Conservation (phyloP, 2,113 vertebrate species). For the Setophaga petechia region DNA sequence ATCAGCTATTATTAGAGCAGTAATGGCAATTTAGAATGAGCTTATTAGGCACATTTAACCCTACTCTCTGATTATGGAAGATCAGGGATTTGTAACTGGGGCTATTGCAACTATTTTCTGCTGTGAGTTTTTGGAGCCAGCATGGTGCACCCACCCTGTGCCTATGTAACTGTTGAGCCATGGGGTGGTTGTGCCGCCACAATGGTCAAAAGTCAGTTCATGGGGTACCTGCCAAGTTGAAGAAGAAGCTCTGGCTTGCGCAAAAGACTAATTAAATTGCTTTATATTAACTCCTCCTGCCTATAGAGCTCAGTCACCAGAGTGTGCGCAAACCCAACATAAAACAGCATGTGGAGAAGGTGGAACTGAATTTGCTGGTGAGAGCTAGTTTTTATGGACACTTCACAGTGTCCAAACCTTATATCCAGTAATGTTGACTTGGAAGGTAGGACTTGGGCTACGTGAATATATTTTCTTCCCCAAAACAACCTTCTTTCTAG, state of each 20-base stretch:
- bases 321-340: background rate
- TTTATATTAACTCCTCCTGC: background rate
- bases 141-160: rapidly evolving
- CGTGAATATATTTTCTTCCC: background rate
- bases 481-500: background rate
- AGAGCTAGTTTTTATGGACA: background rate
- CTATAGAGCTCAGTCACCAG: background rate
- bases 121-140: background rate
- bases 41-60: background rate
- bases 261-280: background rate
- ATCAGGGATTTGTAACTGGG: background rate
- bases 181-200: background rate
- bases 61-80: background rate
- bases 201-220: background rate
- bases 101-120: background rate
- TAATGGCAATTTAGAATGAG: background rate
- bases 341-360: background rate
- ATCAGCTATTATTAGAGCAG: background rate
- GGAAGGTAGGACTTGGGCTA: background rate
- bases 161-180: background rate
- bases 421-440: rapidly evolving
- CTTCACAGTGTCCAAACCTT: background rate
- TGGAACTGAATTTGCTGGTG: background rate
- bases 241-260: background rate
- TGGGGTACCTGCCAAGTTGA: background rate